Conservation (phyloP, 2,888 invertebrate genomes). For the Blera fallax region DNA sequence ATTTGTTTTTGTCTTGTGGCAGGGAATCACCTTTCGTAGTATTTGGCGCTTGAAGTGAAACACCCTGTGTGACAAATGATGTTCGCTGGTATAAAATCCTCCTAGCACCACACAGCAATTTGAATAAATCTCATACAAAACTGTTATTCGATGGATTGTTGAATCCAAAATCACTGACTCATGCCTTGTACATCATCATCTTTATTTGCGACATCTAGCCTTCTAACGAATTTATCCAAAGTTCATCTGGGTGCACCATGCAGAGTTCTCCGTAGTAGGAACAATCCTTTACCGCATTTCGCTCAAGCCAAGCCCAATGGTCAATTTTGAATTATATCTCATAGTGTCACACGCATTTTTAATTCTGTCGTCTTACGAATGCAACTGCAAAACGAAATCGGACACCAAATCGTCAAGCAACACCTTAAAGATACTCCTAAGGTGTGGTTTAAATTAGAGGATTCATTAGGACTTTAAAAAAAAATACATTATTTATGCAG, state of each 20-base stretch:
- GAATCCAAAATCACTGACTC: too few relatives aligned
- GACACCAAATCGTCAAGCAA: background rate
- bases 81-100: too few relatives aligned
- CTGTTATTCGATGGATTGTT: too few relatives aligned
- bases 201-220: background rate
- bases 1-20: too few relatives aligned
- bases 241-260: background rate
- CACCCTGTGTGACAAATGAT: too few relatives aligned
- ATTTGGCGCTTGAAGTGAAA: too few relatives aligned
- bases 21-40: too few relatives aligned
- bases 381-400: background rate
- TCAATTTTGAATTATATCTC: background rate
- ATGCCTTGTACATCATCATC: too few relatives aligned
- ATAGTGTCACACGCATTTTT: background rate
- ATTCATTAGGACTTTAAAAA: background rate
- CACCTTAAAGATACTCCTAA: background rate
- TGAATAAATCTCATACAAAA: too few relatives aligned
- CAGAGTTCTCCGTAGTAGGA: background rate
- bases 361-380: too few relatives aligned
- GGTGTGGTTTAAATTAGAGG: background rate
- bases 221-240: background rate
- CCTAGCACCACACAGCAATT: too few relatives aligned
- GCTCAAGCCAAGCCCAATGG: background rate
- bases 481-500: background rate
- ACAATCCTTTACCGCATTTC: background rate